Base-by-base conservation (phyloP, 35 echinoderm and acorn worm species). In the Hemicentrotus pulcherrimus region DNA sequence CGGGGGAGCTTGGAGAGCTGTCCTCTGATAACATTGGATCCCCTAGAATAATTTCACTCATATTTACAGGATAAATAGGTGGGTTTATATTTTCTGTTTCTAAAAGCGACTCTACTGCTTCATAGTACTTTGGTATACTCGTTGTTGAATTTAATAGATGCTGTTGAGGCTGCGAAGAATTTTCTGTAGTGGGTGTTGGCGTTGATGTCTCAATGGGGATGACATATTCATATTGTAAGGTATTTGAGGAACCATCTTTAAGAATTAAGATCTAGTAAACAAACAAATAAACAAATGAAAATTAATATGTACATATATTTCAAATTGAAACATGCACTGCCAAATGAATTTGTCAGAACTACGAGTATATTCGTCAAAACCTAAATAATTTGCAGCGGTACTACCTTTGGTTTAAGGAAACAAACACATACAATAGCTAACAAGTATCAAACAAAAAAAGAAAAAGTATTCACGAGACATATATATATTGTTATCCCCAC, bases 201-300 rank as follows among this genome's bases (percentile, higher is more conserved):
- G 91, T 93, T 31, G 91, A 93, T 47, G 91, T 58, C 45, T 58
- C 48, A 31, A 93, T 47, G 28, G 91, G 91, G 28, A 93, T 93
- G 19, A 93, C 91, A 31, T 93, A 93, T 47, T 93, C 47, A 28
- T 93, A 93, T 22, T 58, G 91, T 93, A 93, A 31, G 10, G 91
- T 93, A 31, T 47, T 93, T 31, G 45, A 48, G 0, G 91, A 47
- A 31, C 30, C 91, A 28, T 93, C n/a, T 58, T 46, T 47, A 31
- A 93, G 28, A n/a, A 30, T 93, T 12, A 93, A 47, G 46, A 90
- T 90, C 88, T 90, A 47, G 18, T 16, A 28, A 14, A 86, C 46
- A 86, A 78, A 78, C 28, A 46, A 70, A 94, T 1, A 48, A 47
- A 45, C 32, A 46, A 91, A 31, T 46, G 32, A 91, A 91, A 91